Conservation (phyloP, 2,888 invertebrate genomes). For the Congeria kusceri region DNA sequence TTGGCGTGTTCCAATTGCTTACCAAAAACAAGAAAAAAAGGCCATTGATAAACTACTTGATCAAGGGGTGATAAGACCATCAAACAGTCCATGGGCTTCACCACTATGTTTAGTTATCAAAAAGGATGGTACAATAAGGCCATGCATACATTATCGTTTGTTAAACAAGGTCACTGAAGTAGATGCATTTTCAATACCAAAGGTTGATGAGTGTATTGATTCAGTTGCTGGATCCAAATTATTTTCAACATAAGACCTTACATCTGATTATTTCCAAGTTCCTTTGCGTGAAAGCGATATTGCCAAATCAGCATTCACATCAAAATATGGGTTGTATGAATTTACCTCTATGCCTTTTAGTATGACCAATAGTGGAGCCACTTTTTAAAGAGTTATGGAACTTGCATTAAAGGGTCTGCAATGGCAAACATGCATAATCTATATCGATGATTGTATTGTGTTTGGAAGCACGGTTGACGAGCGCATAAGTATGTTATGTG, state of each 20-base stretch:
- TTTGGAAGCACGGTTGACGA: conserved; percentile 42
- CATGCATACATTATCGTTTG: conserved; percentile 44
- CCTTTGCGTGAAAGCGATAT: conserved; percentile 47
- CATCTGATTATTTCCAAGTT: conserved; percentile 53
- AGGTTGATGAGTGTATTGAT: conserved; percentile 55
- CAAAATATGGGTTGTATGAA: too few species aligned
- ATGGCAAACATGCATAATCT: conserved; percentile 57
- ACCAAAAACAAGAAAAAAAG: conserved; percentile 34
- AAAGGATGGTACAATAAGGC: conserved; percentile 48
- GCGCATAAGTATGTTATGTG: conserved; percentile 35
- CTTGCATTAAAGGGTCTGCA: conserved; percentile 48
- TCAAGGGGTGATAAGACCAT: conserved; percentile 36
- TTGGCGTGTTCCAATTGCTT: conserved; percentile 27
- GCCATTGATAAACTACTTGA: conserved; percentile 31
- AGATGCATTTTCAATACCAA: conserved; percentile 56
- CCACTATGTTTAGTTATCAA: conserved; percentile 42
- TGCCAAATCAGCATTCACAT: conserved; percentile 34
- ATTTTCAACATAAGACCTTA: conserved; percentile 50
- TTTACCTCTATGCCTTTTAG: too few species aligned
- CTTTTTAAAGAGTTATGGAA: conserved; percentile 57
- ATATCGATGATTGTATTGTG: conserved; percentile 59
- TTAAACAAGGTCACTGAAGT: conserved; percentile 43
- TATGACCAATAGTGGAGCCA: conserved; percentile 15
- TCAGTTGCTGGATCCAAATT: conserved; percentile 44
- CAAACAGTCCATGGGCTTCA: conserved; percentile 44